Evolutionary conservation across 2,113 vertebrate species (phyloP).

Genomic region (Entosphenus tridentatus): DNA sequence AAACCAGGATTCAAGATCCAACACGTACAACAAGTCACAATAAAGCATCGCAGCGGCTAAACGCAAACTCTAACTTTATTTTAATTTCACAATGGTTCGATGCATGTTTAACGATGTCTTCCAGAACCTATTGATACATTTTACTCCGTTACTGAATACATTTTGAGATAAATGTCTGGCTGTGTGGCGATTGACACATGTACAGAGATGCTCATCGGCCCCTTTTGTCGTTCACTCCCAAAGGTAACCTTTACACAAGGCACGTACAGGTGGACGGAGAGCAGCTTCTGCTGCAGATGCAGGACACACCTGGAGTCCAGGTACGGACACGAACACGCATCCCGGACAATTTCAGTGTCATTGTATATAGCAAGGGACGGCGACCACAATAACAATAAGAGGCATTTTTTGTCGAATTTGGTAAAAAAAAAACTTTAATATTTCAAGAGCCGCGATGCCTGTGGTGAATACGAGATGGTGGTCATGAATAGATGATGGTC

Average conservation of each 20-base stretch:
- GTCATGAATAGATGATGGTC: neutral
- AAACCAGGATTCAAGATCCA: too few relatives aligned
- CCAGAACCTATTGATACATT: too few relatives aligned
- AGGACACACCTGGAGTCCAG: conserved; percentile 36
- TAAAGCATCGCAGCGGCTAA: too few relatives aligned
- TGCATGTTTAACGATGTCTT: too few relatives aligned
- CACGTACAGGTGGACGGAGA: conserved; percentile 33
- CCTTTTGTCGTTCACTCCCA: conserved; percentile 10
- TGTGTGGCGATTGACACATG: too few relatives aligned
- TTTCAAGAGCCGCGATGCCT: neutral
- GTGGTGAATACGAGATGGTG: neutral
- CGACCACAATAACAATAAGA: neutral
- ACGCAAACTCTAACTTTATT: too few relatives aligned
- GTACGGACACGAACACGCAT: conserved; percentile 14
- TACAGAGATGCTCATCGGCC: neutral
- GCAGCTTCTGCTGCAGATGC: conserved; percentile 32
- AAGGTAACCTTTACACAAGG: conserved; percentile 37
- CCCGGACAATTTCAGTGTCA: neutral
- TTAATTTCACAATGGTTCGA: too few relatives aligned
- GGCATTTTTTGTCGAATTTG: neutral
- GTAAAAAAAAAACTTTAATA: neutral
- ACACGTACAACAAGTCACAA: too few relatives aligned
- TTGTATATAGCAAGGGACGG: neutral
- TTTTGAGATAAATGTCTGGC: too few relatives aligned
- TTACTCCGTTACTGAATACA: too few relatives aligned